phyloP scores from a whole-genome alignment of 2,797 vertebrate genomes.

The Coregonus sp. region DNA sequence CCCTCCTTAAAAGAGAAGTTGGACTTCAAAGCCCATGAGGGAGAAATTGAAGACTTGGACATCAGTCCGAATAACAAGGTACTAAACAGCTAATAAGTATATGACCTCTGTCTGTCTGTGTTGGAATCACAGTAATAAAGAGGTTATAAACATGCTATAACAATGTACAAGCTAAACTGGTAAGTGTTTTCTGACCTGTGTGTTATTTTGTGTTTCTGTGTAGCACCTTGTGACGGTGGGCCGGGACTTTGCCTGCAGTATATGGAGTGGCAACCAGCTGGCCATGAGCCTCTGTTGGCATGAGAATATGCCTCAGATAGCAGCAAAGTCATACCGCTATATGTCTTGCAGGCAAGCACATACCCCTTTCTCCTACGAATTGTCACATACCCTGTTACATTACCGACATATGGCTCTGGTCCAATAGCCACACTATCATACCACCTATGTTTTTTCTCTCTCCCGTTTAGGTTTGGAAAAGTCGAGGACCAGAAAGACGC shows the following conservation, averaged over 20 bases:
- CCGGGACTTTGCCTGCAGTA: conserved; percentile 87
- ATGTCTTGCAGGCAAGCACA: conserved; percentile 87
- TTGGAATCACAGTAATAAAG: neutral
- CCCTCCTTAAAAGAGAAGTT: conserved; percentile 87
- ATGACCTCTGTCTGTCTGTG: neutral
- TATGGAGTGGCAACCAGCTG: conserved; percentile 89
- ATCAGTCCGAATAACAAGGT: conserved; percentile 90
- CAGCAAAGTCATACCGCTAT: conserved; percentile 86
- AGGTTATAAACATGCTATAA: neutral
- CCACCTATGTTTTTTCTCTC: neutral
- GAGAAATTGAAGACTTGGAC: conserved; percentile 89
- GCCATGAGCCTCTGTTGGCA: conserved; percentile 84
- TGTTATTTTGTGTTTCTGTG: conserved; percentile 10
- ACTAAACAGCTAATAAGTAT: conserved; percentile 21
- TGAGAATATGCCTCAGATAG: conserved; percentile 82
- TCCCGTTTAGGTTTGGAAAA: conserved; percentile 80
- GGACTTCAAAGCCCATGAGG: conserved; percentile 90
- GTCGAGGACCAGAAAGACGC: conserved; percentile 84
- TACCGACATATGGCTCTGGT: too few relatives aligned
- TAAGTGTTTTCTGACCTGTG: neutral
- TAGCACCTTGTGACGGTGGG: conserved; percentile 87
- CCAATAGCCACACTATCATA: too few relatives aligned
- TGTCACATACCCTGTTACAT: neutral
- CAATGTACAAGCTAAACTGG: neutral
- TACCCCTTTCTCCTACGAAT: neutral